Evolutionary conservation across 2,888 invertebrate genomes (phyloP).

Genomic region (Drepana falcataria): DNA sequence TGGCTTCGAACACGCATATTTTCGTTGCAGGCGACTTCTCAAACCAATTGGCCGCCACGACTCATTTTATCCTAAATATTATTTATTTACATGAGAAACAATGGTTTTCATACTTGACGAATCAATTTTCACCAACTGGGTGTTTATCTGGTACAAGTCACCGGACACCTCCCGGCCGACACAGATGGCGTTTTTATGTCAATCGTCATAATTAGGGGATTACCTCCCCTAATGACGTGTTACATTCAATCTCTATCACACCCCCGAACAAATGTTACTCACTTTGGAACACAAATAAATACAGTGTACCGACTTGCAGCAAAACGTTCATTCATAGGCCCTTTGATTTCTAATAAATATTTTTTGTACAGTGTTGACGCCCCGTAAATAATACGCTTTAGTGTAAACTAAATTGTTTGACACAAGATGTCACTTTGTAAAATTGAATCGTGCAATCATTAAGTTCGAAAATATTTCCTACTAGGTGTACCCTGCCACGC

Average conservation of each 20-base stretch:
- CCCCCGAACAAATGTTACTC: constrained; percentile 69
- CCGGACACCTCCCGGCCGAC: constrained; percentile 68
- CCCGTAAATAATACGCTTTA: too few species aligned
- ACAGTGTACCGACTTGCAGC: constrained; percentile 53
- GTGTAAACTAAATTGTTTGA: too few species aligned
- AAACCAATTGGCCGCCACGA: too few species aligned
- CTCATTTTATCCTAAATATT: too few species aligned
- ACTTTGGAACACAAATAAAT: constrained; percentile 44
- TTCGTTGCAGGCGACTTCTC: too few species aligned
- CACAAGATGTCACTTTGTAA: too few species aligned
- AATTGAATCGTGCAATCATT: too few species aligned
- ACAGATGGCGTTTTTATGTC: constrained; percentile 77
- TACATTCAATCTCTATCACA: constrained; percentile 71
- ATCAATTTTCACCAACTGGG: constrained; percentile 34
- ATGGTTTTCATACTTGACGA: neutral
- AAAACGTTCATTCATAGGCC: neutral
- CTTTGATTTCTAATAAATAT: neutral
- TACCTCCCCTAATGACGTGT: constrained; percentile 72
- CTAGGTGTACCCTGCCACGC: too few species aligned
- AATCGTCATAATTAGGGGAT: constrained; percentile 78
- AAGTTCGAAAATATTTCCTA: too few species aligned
- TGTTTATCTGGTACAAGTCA: constrained; percentile 40
- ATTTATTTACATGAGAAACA: too few species aligned
- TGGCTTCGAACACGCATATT: too few species aligned
- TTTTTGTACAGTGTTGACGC: too few species aligned